These are phyloP conservation scores for Protodeltote pygarga DNA, from an alignment of 2,888 invertebrate genomes.

Conservation along the genomic window DNA sequence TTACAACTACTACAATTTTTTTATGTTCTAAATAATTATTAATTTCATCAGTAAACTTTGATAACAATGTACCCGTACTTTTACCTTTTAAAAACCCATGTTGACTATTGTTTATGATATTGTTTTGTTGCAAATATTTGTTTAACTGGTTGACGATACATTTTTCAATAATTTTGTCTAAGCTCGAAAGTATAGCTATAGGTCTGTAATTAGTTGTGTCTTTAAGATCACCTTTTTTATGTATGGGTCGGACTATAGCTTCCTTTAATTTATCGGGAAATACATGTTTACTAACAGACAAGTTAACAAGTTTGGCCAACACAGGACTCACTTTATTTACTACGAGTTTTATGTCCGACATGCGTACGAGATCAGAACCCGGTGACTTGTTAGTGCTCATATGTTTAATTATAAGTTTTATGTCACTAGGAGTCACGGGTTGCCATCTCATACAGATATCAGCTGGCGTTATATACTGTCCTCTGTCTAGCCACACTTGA, in stretches of 20 bases:
- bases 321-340: constrained; percentile 1
- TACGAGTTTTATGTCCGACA: constrained; percentile 1
- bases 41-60: constrained; percentile 1
- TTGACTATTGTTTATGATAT: background rate
- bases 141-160: background rate
- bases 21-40: background rate
- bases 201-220: constrained; percentile 4
- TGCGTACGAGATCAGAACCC: background rate
- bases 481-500: background rate
- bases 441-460: constrained; percentile 3
- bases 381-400: background rate
- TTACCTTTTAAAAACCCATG: background rate
- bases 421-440: background rate
- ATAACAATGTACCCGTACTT: background rate
- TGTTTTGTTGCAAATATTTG: background rate
- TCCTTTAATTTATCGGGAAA: constrained; percentile 1
- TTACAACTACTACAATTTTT: background rate
- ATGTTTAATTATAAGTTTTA: background rate
- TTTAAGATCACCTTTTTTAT: constrained; percentile 7
- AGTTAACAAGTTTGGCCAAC: background rate
- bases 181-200: constrained; percentile 2
- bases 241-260: constrained; percentile 5
- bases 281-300: background rate
- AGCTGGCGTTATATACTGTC: background rate
- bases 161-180: background rate